These are phyloP conservation scores for Heterocephalus glaber DNA, from an alignment of 2,113 vertebrate genomes.

Conservation along the genomic window DNA sequence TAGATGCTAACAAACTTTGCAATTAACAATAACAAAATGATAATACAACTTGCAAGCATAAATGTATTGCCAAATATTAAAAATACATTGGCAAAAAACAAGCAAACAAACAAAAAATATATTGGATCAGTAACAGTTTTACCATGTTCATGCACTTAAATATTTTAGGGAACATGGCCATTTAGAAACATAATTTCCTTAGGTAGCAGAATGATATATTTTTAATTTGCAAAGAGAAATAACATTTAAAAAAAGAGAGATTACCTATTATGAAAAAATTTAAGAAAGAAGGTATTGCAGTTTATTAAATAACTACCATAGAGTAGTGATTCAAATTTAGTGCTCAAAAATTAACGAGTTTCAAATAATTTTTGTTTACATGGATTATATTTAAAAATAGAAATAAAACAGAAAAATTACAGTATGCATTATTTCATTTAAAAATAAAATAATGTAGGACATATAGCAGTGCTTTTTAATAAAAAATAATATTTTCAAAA, in stretches of 20 bases:
- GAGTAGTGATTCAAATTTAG: neutral
- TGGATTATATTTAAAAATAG: neutral
- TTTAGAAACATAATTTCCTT: neutral
- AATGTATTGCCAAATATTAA: neutral
- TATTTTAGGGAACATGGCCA: neutral
- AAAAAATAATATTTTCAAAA: neutral
- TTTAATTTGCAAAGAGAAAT: neutral
- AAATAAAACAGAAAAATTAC: neutral
- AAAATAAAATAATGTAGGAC: neutral
- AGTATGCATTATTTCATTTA: neutral
- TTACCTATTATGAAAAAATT: neutral
- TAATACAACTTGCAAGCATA: neutral
- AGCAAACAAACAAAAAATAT: too few species aligned
- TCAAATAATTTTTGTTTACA: neutral
- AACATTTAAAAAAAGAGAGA: neutral
- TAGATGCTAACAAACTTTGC: neutral
- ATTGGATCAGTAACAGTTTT: neutral
- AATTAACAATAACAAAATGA: constrained; percentile 25
- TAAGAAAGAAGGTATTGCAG: neutral
- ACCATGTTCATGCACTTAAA: neutral
- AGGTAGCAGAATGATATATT: neutral
- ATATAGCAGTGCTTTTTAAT: neutral
- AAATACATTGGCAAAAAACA: too few species aligned
- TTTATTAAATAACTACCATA: neutral
- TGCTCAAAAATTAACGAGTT: neutral